Evolutionary conservation across 2,797 vertebrate genomes (phyloP).

Genomic region (Anguilla obscura): DNA sequence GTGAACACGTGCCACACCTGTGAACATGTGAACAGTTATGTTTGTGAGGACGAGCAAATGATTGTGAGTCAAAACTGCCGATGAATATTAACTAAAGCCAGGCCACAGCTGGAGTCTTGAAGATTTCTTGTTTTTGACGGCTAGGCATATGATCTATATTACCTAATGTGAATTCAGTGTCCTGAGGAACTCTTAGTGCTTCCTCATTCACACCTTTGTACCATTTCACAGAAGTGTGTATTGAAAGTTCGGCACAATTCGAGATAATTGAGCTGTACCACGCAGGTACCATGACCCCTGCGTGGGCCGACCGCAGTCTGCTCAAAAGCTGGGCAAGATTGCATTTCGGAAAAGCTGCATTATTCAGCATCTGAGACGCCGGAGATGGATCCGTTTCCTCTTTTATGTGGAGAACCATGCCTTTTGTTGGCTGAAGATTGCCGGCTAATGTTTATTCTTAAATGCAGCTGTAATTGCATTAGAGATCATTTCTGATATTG

Average conservation of each 20-base stretch:
- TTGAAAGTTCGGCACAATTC: background rate
- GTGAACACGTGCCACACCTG: too few species aligned
- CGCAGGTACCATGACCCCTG: background rate
- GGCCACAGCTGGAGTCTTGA: background rate
- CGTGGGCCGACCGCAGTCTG: background rate
- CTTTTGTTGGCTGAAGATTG: conserved; percentile 62
- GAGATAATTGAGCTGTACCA: background rate
- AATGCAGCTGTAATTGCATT: conserved; percentile 75
- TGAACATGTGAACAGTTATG: background rate
- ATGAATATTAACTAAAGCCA: background rate
- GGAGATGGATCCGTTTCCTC: conserved; percentile 50
- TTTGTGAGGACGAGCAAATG: background rate
- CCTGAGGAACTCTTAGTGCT: background rate
- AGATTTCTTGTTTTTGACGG: background rate
- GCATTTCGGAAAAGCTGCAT: conserved; percentile 32
- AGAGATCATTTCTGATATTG: conserved; percentile 72
- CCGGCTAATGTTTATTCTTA: conserved; percentile 64
- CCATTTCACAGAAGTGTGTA: background rate
- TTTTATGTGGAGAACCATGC: conserved; percentile 49
- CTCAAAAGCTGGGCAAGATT: conserved; percentile 1
- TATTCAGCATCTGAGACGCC: conserved; percentile 48
- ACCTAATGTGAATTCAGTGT: background rate
- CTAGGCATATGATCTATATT: background rate
- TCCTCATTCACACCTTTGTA: background rate
- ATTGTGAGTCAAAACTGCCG: background rate